A percentile compares a stretch with the other conserved stretches of the same genome.
phyloP scores from a whole-genome alignment of 1,140 invertebrate species.

The Ooceraea biroi region DNA sequence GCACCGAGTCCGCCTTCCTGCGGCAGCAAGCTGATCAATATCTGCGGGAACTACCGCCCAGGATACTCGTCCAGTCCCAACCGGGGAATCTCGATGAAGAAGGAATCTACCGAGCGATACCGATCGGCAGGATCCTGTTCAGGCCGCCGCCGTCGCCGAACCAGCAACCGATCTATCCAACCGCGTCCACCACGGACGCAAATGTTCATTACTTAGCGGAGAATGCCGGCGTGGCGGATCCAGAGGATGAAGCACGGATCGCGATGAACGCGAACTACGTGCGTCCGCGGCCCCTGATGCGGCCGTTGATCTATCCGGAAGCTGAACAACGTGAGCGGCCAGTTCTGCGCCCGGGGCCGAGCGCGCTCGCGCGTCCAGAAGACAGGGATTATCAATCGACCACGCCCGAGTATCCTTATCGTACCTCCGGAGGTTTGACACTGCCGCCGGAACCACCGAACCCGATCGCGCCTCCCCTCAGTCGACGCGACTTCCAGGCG shows the following conservation, averaged over 20 bases:
- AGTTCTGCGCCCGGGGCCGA: constrained; percentile 70
- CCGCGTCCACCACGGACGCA: constrained; percentile 74
- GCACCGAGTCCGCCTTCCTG: constrained; percentile 80
- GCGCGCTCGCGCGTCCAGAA: constrained; percentile 66
- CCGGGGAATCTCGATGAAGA: constrained; percentile 78
- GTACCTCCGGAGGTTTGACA: constrained; percentile 69
- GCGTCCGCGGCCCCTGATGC: constrained; percentile 70
- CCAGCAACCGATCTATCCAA: constrained; percentile 78
- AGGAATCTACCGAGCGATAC: constrained; percentile 75
- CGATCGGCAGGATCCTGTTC: constrained; percentile 78
- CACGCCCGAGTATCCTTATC: constrained; percentile 80
- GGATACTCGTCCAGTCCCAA: constrained; percentile 76
- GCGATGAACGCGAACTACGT: constrained; percentile 74
- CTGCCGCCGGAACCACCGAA: constrained; percentile 83
- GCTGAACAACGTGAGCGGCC: constrained; percentile 71
- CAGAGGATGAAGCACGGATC: constrained; percentile 75
- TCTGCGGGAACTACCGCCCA: constrained; percentile 76
- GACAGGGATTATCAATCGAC: constrained; percentile 80
- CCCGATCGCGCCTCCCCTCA: constrained; percentile 81
- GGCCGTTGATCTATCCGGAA: constrained; percentile 78
- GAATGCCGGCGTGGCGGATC: constrained; percentile 69
- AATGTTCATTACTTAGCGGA: constrained; percentile 83
- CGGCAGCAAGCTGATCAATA: constrained; percentile 79
- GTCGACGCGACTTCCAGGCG: constrained; percentile 83
- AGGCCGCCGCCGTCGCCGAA: constrained; percentile 75